Conservation (phyloP, 2,113 vertebrate genomes). For the Vidua chalybeata region DNA sequence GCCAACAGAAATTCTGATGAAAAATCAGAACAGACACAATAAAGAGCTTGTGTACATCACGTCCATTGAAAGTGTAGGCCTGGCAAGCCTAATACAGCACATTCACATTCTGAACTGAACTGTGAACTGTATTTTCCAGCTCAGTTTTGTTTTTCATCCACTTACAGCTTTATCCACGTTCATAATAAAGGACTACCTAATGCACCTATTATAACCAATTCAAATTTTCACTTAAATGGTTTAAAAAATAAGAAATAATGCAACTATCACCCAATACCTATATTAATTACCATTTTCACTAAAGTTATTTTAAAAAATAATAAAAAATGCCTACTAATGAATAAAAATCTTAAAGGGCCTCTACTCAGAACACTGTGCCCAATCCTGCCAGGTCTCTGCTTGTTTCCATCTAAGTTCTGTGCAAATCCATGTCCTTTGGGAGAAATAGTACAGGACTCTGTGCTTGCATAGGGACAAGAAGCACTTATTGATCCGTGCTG, state of each 20-base stretch:
- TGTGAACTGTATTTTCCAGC: background rate
- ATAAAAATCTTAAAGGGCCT: background rate
- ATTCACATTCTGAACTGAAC: background rate
- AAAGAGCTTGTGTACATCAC: accelerated
- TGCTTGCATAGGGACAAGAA: background rate
- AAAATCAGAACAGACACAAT: background rate
- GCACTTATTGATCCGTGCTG: conserved; percentile 33
- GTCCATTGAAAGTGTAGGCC: accelerated
- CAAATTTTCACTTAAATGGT: background rate
- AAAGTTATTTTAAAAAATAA: background rate
- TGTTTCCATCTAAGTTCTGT: background rate
- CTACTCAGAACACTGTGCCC: background rate
- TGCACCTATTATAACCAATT: background rate
- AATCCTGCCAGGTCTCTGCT: background rate
- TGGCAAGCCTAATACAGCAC: background rate
- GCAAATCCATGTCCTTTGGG: background rate
- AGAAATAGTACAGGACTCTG: background rate
- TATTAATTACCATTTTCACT: background rate
- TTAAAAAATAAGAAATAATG: background rate
- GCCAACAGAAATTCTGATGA: background rate
- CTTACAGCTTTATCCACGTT: background rate
- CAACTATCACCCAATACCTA: background rate
- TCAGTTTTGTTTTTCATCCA: background rate
- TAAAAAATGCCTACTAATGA: too few relatives aligned
- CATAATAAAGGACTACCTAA: background rate